phyloP scores from a whole-genome alignment of 2,888 invertebrate genomes.

The Griposia aprilina region DNA sequence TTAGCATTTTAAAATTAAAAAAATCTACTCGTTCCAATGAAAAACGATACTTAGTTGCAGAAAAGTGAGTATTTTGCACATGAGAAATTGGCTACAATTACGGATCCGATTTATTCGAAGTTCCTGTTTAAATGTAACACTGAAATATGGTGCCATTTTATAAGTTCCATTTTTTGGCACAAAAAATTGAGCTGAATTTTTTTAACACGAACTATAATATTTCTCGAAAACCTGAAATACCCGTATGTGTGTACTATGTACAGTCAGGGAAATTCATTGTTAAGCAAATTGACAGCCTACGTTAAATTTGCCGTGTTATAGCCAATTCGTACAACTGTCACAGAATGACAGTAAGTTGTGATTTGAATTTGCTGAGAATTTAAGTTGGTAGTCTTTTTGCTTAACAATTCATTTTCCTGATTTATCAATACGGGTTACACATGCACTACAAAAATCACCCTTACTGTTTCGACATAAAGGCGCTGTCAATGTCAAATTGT shows the following conservation, averaged over 20 bases:
- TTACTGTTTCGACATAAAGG: too few species aligned
- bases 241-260: not conserved
- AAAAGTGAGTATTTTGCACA: not conserved
- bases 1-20: not conserved
- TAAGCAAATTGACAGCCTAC: not conserved
- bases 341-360: not conserved
- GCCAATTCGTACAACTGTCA: not conserved
- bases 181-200: conserved; percentile 18
- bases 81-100: conserved; percentile 4
- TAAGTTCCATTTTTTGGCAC: not conserved
- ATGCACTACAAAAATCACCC: too few species aligned
- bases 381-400: not conserved
- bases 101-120: conserved; percentile 3
- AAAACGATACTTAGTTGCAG: not conserved
- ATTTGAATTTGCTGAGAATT: not conserved
- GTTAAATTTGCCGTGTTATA: not conserved
- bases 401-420: too few species aligned
- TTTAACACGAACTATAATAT: not conserved
- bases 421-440: too few species aligned
- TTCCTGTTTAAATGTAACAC: conserved; percentile 9
- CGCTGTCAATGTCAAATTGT: too few species aligned
- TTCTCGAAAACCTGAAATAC: not conserved
- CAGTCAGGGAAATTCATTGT: not conserved
- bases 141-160: conserved; percentile 20
- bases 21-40: not conserved